These are phyloP conservation scores for Odocoileus virginianus DNA, from an alignment of 2,113 vertebrate genomes.

Conservation along the genomic window DNA sequence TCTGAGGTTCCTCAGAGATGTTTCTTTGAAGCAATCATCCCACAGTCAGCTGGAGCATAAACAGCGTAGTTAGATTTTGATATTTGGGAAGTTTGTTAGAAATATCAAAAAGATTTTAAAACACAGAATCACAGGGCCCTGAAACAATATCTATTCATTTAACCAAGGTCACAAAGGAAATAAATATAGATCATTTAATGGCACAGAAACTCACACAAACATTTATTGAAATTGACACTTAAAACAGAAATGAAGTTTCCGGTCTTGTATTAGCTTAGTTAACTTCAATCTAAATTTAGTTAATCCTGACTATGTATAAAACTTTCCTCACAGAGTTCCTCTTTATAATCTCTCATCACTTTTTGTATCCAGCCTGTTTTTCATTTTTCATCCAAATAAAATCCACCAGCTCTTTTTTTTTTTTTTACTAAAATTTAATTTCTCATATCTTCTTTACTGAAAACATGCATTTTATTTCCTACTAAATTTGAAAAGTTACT, in stretches of 20 bases:
- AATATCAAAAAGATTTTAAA: background rate
- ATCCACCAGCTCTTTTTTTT: background rate
- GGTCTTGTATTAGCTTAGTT: background rate
- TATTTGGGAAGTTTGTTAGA: background rate
- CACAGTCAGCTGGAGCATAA: background rate
- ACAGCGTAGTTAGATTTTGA: background rate
- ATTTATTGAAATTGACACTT: background rate
- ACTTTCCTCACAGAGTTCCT: background rate
- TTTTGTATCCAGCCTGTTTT: background rate
- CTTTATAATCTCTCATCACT: background rate
- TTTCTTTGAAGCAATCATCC: background rate
- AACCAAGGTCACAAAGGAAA: background rate
- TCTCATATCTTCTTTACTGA: background rate
- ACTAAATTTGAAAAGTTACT: background rate
- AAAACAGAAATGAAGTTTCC: background rate
- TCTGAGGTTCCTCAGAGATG: background rate
- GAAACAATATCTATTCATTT: background rate
- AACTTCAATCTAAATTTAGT: background rate
- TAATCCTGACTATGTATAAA: background rate
- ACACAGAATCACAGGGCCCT: background rate
- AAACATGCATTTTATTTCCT: background rate
- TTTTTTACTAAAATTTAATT: background rate
- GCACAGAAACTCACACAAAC: background rate
- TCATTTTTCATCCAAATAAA: background rate
- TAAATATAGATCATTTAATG: background rate